A percentile compares a stretch with the other conserved stretches of the same genome.
Evolutionary conservation across 2,888 invertebrate species (phyloP).

Genomic region (Hedychridium roseum): DNA sequence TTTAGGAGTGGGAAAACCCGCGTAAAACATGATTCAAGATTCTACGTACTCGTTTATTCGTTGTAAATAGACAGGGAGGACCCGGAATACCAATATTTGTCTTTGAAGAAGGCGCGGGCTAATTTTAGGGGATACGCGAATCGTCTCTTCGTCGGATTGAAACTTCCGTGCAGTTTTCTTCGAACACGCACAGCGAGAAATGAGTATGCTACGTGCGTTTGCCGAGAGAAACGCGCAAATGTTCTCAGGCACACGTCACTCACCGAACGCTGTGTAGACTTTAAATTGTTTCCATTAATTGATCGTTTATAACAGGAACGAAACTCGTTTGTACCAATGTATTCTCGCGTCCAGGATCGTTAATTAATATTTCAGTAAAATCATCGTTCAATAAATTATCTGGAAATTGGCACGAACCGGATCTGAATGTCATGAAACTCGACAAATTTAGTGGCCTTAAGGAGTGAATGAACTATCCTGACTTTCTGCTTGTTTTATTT

Average conservation of each 20-base stretch:
- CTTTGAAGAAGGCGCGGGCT: no score
- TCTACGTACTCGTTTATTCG: no score
- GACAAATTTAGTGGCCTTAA: no score
- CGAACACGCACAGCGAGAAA: conserved; percentile 1
- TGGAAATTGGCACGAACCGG: conserved; percentile 9
- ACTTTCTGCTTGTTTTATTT: no score
- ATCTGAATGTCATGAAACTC: background rate
- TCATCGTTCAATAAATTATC: background rate
- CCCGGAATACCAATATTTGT: no score
- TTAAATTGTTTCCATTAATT: conserved; percentile 20
- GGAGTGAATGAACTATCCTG: conserved; percentile 2
- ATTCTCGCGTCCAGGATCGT: background rate
- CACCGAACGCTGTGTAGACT: conserved; percentile 13
- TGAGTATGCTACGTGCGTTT: conserved; percentile 35
- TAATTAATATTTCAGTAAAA: no score
- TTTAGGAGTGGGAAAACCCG: no score
- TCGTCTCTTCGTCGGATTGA: background rate
- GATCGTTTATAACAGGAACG: background rate
- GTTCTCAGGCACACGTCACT: conserved; percentile 21
- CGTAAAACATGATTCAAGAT: no score
- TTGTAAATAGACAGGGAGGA: no score
- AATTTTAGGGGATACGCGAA: no score
- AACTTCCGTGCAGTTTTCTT: conserved; percentile 5
- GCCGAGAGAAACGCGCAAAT: conserved; percentile 31
- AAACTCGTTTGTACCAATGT: background rate